phyloP scores from a whole-genome alignment of 2,113 vertebrate genomes.

The Muntiacus muntjak region DNA sequence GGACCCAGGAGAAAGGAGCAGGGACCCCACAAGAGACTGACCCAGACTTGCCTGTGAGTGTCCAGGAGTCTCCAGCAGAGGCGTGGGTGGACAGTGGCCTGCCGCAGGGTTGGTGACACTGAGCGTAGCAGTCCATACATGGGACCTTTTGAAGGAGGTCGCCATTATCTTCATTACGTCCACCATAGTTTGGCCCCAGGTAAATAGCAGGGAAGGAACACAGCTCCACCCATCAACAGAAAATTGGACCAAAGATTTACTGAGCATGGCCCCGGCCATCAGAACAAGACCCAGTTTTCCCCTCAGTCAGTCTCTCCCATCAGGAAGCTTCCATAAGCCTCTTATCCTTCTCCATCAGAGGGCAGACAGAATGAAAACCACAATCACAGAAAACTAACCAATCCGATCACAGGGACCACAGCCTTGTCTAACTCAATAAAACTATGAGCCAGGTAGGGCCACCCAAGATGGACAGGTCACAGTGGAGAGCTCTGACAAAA shows the following conservation, averaged over 20 bases:
- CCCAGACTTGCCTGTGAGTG: not conserved
- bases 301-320: not conserved
- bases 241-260: not conserved
- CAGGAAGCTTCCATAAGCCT: not conserved
- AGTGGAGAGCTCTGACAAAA: not conserved
- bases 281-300: not conserved
- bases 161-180: not conserved
- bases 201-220: not conserved
- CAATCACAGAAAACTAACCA: not conserved
- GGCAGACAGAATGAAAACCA: not conserved
- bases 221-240: not conserved
- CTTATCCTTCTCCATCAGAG: not conserved
- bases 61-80: not conserved
- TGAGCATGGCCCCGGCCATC: not conserved
- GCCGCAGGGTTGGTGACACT: not conserved
- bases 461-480: not conserved
- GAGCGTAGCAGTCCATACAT: not conserved
- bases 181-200: not conserved
- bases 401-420: not conserved
- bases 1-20: not conserved
- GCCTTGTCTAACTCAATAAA: not conserved
- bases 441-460: not conserved
- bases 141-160: not conserved
- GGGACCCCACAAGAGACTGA: not conserved
- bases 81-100: rapidly evolving